phyloP scores from a whole-genome alignment of 2,797 vertebrate genomes.

The Xenentodon cancila region DNA sequence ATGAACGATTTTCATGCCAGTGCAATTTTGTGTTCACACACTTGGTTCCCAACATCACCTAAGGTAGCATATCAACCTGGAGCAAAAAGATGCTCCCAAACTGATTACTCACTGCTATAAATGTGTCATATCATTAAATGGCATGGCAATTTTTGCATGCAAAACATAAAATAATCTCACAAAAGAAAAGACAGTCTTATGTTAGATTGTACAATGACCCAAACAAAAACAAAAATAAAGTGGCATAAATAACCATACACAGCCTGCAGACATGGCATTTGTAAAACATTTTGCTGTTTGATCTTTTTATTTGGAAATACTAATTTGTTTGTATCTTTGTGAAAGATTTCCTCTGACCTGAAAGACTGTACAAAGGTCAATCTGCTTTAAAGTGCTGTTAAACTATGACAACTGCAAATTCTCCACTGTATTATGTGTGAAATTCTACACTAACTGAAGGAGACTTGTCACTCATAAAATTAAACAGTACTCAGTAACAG shows the following conservation, averaged over 20 bases:
- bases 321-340: slow-evolving; percentile 5
- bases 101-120: neutral
- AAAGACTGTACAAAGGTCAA: neutral
- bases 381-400: slow-evolving; percentile 11
- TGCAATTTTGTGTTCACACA: neutral
- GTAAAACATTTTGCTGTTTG: neutral
- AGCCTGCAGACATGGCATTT: neutral
- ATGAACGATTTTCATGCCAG: slow-evolving; percentile 15
- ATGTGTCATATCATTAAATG: neutral
- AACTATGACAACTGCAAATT: neutral
- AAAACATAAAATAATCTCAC: too few species aligned
- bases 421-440: slow-evolving; percentile 16
- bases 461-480: neutral
- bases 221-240: neutral
- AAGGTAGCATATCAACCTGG: neutral
- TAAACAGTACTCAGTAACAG: too few species aligned
- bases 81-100: neutral
- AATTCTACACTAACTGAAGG: slow-evolving; percentile 21
- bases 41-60: neutral
- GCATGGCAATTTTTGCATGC: neutral
- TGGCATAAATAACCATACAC: neutral
- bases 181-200: too few species aligned
- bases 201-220: too few species aligned
- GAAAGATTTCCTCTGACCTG: slow-evolving; percentile 3
- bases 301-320: neutral